Percentiles rank a stretch among this genome's conserved stretches.
phyloP scores from a whole-genome alignment of 2,888 invertebrate genomes.

The Troides aeacus region DNA sequence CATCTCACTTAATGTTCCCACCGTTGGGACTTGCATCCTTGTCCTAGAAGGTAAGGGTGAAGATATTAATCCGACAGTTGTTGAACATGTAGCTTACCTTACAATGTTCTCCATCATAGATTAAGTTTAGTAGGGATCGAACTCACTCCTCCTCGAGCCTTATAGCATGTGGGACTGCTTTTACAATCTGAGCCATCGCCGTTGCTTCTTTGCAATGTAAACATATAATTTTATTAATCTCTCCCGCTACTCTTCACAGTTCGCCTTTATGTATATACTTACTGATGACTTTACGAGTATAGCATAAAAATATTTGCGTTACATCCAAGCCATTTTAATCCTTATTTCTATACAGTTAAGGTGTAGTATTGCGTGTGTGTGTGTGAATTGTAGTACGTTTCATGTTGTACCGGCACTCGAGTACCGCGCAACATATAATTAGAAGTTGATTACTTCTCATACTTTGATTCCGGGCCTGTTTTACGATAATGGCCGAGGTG shows the following conservation, averaged over 20 bases:
- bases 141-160: too few species aligned
- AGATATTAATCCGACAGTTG: too few species aligned
- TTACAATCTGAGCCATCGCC: too few species aligned
- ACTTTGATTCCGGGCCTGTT: conserved; percentile 41
- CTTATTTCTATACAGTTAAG: neutral
- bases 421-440: conserved; percentile 43
- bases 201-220: conserved; percentile 26
- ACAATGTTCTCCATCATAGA: too few species aligned
- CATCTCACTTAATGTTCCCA: too few species aligned
- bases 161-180: too few species aligned
- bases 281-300: conserved; percentile 39
- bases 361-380: conserved; percentile 1
- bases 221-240: conserved; percentile 34
- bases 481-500: conserved; percentile 42
- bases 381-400: neutral
- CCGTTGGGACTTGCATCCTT: too few species aligned
- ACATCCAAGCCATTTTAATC: neutral
- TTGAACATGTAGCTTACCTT: too few species aligned
- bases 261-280: conserved; percentile 31
- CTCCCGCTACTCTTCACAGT: conserved; percentile 29
- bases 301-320: conserved; percentile 30
- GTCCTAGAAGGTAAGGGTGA: too few species aligned
- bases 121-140: too few species aligned
- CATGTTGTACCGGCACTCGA: neutral
- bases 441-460: conserved; percentile 45